Percentiles rank a stretch among this genome's conserved stretches.
phyloP scores from a whole-genome alignment of 2,113 vertebrate species.

The Trogon surrucura region DNA sequence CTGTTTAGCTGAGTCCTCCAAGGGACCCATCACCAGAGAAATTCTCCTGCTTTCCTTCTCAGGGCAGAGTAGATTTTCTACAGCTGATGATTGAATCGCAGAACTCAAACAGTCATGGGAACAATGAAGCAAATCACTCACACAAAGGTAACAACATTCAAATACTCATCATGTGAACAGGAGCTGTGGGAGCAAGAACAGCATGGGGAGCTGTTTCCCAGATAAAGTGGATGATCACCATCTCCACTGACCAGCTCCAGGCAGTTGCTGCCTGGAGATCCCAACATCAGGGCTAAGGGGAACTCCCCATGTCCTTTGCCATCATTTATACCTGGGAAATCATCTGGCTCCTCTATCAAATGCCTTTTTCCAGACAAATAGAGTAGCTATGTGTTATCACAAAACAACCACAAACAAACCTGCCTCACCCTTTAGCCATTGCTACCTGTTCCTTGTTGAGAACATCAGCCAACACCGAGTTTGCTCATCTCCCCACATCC shows the following conservation, averaged over 20 bases:
- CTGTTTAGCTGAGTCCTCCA: background rate
- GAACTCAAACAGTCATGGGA: background rate
- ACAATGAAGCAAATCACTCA: background rate
- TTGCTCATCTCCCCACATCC: background rate
- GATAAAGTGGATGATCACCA: background rate
- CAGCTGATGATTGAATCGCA: conserved; percentile 88
- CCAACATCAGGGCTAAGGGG: background rate
- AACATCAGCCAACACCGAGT: background rate
- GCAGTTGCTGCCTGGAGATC: background rate
- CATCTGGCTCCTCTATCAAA: background rate
- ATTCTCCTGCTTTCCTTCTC: background rate
- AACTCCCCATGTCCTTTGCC: background rate
- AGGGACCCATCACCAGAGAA: background rate
- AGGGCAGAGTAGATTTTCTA: conserved; percentile 86
- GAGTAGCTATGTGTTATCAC: background rate
- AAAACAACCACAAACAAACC: background rate
- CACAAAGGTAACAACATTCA: conserved; percentile 65
- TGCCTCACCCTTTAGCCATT: background rate
- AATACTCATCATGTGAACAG: fast-evolving
- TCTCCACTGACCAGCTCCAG: background rate
- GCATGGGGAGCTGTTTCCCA: background rate
- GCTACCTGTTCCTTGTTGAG: background rate
- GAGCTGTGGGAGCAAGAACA: background rate
- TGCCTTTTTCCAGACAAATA: background rate
- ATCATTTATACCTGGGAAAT: background rate